A percentile compares a stretch with the other conserved stretches of the same genome.
Conservation (phyloP, 2,888 invertebrate species). For the Frankliniella fusca region DNA sequence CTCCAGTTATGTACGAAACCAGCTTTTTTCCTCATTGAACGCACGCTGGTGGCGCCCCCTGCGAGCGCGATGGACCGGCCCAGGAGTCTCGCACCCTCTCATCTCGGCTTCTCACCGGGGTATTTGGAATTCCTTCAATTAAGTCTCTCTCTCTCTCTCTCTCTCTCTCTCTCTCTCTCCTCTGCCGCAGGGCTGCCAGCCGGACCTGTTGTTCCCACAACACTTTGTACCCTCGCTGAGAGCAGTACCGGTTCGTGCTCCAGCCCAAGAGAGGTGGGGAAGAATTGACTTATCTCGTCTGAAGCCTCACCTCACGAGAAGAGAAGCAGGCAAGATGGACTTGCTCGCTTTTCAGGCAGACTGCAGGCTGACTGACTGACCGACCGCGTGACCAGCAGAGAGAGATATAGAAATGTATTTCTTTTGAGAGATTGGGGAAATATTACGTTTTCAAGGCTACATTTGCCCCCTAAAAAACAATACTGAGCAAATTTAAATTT, state of each 20-base stretch:
- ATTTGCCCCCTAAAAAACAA: too few relatives aligned
- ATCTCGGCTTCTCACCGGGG: neutral
- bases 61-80: neutral
- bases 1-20: too few relatives aligned
- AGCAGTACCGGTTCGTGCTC: slow-evolving; percentile 11
- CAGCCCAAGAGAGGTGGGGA: neutral
- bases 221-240: slow-evolving; percentile 5
- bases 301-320: neutral
- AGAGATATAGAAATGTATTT: neutral
- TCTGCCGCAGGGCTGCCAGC: neutral
- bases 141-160: neutral
- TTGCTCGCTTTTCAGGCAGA: slow-evolving; percentile 19
- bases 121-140: slow-evolving; percentile 20
- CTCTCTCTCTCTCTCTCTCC: neutral
- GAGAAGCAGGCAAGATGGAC: neutral
- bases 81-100: neutral
- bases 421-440: too few relatives aligned
- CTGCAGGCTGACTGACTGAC: neutral
- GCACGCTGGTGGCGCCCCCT: neutral
- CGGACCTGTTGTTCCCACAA: slow-evolving; percentile 18
- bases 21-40: too few relatives aligned
- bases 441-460: too few relatives aligned
- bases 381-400: neutral
- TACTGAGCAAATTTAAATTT: too few relatives aligned
- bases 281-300: neutral